Base-by-base conservation (phyloP, 1,140 invertebrate species). In the Aphelenchoides fujianensis region DNA sequence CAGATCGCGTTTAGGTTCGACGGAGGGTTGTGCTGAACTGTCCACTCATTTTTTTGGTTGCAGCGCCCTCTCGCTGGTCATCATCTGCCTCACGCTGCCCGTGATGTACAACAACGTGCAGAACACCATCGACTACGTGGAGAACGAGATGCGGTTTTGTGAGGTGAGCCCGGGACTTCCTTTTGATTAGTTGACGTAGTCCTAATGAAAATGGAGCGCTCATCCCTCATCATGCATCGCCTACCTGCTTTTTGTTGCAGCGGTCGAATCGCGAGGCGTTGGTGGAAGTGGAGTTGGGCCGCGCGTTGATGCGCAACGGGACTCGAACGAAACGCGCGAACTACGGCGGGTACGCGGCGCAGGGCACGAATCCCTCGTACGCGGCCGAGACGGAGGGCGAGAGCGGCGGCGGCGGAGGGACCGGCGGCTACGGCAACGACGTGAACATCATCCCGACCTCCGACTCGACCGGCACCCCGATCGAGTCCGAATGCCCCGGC, bases 61-160 rank as follows among this genome's bases (percentile, higher is more conserved):
- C 64, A 83, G 82, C 69, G 77, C 57, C 36, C 64, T 84, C 55
- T 84, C 83, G 27, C 53, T 83, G 12, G 36, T 83, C 31, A 68
- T 78, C 57, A 36, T 83, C 35, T 84, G 79, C 66, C 52, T 83
- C 32, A 70, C 70, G 35, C 70, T 83, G 9, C 82, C 82, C 34
- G 57, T 83, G 34, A 81, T 83, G 80, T 83, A 84, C 70, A 83
- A 79, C 73, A 70, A 79, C 74, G 77, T 83, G 41, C 82, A 83
- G 59, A 78, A 71, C 34, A 84, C 82, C 9, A 74, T 83, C 23
- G 72, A 82, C 37, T 83, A 83, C 77, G 82, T 82, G 12, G 76
- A 83, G 7, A 68, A 72, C 41, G 80, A 83, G 67, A 84, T 83
- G 81, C 55, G 53, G 57, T 83, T 78, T 72, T 83, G 82, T 69